Conservation (phyloP, 2,888 invertebrate species). For the Idaea aversata region DNA sequence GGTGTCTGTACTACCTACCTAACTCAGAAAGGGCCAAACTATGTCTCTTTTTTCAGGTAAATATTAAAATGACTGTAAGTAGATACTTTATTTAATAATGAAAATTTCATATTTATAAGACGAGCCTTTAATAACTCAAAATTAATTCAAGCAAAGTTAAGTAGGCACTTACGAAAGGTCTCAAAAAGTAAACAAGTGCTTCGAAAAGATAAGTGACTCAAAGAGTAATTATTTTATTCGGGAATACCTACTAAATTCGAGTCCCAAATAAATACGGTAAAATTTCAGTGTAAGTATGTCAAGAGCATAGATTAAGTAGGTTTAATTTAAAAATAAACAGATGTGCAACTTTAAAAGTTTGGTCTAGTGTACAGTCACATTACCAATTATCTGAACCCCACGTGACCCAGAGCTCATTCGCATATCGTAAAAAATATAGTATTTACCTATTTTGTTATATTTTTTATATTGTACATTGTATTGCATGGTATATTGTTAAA, state of each 20-base stretch:
- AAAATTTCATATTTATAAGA: neutral
- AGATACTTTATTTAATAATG: neutral
- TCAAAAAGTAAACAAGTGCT: slow-evolving; percentile 40
- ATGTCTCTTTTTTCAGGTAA: too few relatives aligned
- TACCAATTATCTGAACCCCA: too few relatives aligned
- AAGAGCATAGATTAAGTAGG: neutral
- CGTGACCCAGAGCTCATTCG: too few relatives aligned
- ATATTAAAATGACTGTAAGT: too few relatives aligned
- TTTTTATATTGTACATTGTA: too few relatives aligned
- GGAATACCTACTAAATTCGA: slow-evolving; percentile 1
- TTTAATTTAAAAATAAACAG: neutral
- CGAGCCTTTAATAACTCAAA: slow-evolving; percentile 22
- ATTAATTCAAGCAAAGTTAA: slow-evolving; percentile 24
- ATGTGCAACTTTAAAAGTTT: neutral
- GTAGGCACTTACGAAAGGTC: slow-evolving; percentile 17
- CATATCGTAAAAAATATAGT: too few relatives aligned
- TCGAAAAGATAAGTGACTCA: slow-evolving; percentile 35
- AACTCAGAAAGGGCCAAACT: too few relatives aligned
- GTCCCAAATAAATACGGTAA: slow-evolving; percentile 27
- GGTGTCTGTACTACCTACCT: too few relatives aligned
- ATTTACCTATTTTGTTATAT: too few relatives aligned
- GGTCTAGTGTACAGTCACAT: neutral
- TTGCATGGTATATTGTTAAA: too few relatives aligned
- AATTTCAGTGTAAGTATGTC: neutral
- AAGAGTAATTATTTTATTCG: slow-evolving; percentile 39